Evolutionary conservation across 2,797 vertebrate species (phyloP), one percentile per base, ranked within the genome.

Genomic region (Scarus forsteni): DNA sequence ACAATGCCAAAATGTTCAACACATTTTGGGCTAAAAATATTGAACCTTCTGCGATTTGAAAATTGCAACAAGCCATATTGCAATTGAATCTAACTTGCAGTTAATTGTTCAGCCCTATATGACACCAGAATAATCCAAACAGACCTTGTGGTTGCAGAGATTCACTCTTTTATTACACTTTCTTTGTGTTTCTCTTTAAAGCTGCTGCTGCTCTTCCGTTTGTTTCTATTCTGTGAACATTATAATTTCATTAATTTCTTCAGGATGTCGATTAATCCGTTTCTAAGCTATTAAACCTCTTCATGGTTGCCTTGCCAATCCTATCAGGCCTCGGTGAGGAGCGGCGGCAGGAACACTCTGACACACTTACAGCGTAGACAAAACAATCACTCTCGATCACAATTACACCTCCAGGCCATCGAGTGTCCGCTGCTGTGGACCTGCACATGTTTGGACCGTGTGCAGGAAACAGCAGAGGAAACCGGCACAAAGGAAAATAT

Each of bases 381-480:
- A 18, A 12, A 50, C 58, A 27, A 2, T 15, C 39, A 14, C 7
- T 15, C 56, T 43, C 60, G 35, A 14, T 16, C 49, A n/a, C 42
- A 39, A 14, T 19, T 14, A 55, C 67, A 56, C 11, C 19, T 56
- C 11, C 15, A 0, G 40, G 35, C 66, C 12, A 39, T 53, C 39
- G 16, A 46, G 56, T 60, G 60, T 60, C 56, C 70, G 27, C 56
- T 12, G 52, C 16, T 39, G 3, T 10, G 0, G 43, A 54, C 15
- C 15, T 36, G 19, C n/a, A 53, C 50, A 3, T 52, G 61, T 56
- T 18, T 36, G 61, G 35, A 45, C 45, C 18, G 44, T 11, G 36
- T 14, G 16, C 50, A 71, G 69, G 59, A 50, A 50, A 43, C 59
- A 1, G 36, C 35, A 48, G 59, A 57, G 54, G 60, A 65, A 72